A percentile compares a stretch with the other conserved stretches of the same genome.
Evolutionary conservation across 2,113 vertebrate species (phyloP).

Genomic region (Lycaon pictus): DNA sequence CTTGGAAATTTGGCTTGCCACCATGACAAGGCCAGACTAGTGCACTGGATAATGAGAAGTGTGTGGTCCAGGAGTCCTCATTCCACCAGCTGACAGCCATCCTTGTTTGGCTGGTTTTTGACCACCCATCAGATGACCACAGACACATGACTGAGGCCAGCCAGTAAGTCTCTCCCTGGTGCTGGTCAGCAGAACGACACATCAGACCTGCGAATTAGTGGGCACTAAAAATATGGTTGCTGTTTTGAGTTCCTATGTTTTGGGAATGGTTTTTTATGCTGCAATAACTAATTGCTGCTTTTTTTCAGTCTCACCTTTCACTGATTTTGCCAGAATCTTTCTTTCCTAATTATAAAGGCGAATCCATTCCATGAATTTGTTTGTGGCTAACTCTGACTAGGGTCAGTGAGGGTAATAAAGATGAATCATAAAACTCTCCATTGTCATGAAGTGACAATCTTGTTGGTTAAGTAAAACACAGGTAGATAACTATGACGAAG

Average conservation of each 20-base stretch:
- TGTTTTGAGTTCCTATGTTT: not conserved
- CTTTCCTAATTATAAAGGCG: not conserved
- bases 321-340: not conserved
- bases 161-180: not conserved
- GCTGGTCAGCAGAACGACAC: not conserved
- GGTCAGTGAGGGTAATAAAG: not conserved
- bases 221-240: not conserved
- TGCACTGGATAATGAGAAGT: not conserved
- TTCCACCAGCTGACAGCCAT: not conserved
- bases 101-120: not conserved
- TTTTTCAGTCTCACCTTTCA: not conserved
- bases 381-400: not conserved
- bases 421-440: not conserved
- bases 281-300: not conserved
- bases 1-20: not conserved
- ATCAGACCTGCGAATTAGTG: not conserved
- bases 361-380: not conserved
- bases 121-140: not conserved
- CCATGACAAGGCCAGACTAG: not conserved
- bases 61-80: not conserved
- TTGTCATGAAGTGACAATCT: not conserved
- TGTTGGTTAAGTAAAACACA: not conserved
- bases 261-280: fast-evolving
- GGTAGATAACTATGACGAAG: not conserved
- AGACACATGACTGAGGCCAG: not conserved